Evolutionary conservation across 2,113 vertebrate species (phyloP).

Genomic region (Xyrauchen texanus): DNA sequence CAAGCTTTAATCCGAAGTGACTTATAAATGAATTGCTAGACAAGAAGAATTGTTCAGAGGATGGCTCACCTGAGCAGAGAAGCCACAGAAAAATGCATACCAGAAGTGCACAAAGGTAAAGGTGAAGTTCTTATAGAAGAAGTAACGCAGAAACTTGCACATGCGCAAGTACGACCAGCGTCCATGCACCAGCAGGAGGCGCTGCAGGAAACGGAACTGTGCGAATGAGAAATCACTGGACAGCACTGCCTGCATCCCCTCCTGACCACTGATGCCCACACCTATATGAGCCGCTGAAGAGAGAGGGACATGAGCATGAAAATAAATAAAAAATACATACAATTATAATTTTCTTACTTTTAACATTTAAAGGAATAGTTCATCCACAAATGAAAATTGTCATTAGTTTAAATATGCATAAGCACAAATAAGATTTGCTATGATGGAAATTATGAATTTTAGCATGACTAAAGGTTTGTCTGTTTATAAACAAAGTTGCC

Average conservation of each 20-base stretch:
- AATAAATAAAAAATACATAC: too few relatives aligned
- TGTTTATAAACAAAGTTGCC: too few relatives aligned
- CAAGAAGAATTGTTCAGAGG: neutral
- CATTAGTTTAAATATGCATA: too few relatives aligned
- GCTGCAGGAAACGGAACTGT: constrained; percentile 92
- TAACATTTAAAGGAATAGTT: too few relatives aligned
- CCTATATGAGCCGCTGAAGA: constrained; percentile 91
- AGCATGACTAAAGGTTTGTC: too few relatives aligned
- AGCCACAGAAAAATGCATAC: constrained; percentile 95
- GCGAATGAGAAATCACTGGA: constrained; percentile 92
- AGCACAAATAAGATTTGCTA: too few relatives aligned
- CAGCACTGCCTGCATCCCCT: constrained; percentile 93
- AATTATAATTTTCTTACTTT: too few relatives aligned
- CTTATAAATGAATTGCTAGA: neutral
- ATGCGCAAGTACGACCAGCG: constrained; percentile 97
- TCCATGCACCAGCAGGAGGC: constrained; percentile 92
- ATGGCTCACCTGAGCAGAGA: constrained; percentile 90
- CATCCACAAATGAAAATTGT: too few relatives aligned
- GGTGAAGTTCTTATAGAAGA: constrained; percentile 99
- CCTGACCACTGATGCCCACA: constrained; percentile 91
- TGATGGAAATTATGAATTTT: too few relatives aligned
- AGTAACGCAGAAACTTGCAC: constrained; percentile 97
- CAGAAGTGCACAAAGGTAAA: constrained; percentile 97
- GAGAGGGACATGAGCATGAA: neutral
- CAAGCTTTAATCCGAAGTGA: neutral